Percentiles rank a stretch among this genome's conserved stretches.
Evolutionary conservation across 2,797 vertebrate genomes (phyloP).

Genomic region (Iguana delicatissima): DNA sequence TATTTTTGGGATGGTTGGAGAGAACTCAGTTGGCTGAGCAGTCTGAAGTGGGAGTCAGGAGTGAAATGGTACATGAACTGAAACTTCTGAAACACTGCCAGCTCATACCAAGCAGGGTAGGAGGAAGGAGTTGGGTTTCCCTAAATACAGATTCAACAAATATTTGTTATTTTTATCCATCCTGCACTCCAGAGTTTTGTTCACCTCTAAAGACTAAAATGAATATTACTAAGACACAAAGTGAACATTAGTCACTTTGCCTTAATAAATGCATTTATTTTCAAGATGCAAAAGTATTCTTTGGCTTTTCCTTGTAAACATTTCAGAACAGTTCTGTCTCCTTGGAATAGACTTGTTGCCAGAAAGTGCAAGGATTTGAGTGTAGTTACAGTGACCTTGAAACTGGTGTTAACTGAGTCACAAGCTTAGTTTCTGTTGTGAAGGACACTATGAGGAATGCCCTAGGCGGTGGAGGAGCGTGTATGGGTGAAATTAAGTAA

Average conservation of each 20-base stretch:
- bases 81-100: background rate
- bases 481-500: background rate
- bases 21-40: background rate
- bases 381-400: conserved; percentile 6
- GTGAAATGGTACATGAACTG: background rate
- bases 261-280: background rate
- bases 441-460: background rate
- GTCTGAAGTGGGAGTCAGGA: background rate
- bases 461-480: background rate
- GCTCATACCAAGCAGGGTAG: background rate
- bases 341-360: background rate
- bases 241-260: background rate
- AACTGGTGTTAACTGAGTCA: background rate
- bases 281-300: background rate
- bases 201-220: no score
- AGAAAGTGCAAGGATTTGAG: background rate
- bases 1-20: background rate
- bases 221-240: background rate
- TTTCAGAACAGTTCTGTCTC: background rate
- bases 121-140: background rate
- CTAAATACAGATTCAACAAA: background rate
- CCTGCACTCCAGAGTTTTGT: no score
- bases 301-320: background rate
- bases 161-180: no score
- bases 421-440: background rate